These are phyloP conservation scores for Theristicus caerulescens DNA, from an alignment of 2,113 vertebrate species.

Conservation along the genomic window DNA sequence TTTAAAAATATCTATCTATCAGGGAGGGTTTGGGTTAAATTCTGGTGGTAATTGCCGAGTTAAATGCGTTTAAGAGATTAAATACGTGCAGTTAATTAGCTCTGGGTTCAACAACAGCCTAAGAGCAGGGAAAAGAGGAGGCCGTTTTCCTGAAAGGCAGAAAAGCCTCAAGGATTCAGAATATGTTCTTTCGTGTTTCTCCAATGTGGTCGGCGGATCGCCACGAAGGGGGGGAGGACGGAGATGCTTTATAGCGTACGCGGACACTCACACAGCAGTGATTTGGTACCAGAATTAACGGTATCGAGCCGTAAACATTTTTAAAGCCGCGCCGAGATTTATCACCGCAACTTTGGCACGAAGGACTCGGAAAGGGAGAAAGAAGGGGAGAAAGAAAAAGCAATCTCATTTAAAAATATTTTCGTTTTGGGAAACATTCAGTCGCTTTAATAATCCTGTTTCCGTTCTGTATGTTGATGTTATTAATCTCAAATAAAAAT, in stretches of 20 bases:
- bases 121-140: neutral
- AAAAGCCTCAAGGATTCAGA: neutral
- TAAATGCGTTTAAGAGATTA: neutral
- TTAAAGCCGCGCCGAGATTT: conserved; percentile 7
- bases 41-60: neutral
- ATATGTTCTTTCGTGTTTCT: neutral
- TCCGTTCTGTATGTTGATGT: conserved; percentile 67
- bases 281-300: neutral
- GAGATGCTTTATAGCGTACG: neutral
- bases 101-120: neutral
- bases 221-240: neutral
- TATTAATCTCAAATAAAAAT: conserved; percentile 85
- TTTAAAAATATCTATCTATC: rapidly evolving
- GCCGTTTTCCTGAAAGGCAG: neutral
- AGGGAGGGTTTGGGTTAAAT: neutral
- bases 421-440: conserved; percentile 68
- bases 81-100: neutral
- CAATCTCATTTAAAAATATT: conserved; percentile 65
- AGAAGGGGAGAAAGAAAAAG: neutral
- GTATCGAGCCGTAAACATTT: neutral
- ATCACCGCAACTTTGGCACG: neutral
- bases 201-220: neutral
- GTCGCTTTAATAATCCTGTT: conserved; percentile 51
- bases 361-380: neutral
- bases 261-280: neutral